Percentiles rank a stretch among this genome's conserved stretches.
Evolutionary conservation across 2,113 vertebrate genomes (phyloP).

Genomic region (Prochilodus magdalenae): DNA sequence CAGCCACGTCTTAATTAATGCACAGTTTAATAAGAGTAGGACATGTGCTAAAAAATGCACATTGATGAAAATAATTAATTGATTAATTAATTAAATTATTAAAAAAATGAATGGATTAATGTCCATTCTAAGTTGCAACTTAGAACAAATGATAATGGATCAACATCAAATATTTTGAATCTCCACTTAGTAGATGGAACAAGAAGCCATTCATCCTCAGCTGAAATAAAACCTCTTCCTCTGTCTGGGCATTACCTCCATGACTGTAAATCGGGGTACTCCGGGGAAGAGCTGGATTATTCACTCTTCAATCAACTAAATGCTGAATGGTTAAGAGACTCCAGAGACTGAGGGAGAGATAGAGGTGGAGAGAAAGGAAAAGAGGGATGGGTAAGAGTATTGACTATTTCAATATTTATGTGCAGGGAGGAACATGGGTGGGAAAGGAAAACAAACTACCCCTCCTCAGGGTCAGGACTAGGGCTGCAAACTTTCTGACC

Average conservation of each 20-base stretch:
- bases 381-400: constrained; percentile 47
- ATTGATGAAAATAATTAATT: neutral
- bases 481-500: constrained; percentile 33
- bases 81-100: too few relatives aligned
- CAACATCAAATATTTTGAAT: neutral
- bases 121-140: neutral
- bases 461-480: constrained; percentile 19
- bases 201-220: constrained; percentile 59
- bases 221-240: constrained; percentile 50
- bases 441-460: constrained; percentile 38
- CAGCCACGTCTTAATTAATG: neutral
- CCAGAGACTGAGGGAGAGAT: constrained; percentile 45
- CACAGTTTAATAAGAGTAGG: neutral
- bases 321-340: constrained; percentile 55
- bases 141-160: neutral
- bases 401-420: constrained; percentile 68
- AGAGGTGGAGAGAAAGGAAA: constrained; percentile 4
- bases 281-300: constrained; percentile 54
- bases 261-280: constrained; percentile 30
- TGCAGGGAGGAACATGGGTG: constrained; percentile 46
- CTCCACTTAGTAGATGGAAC: constrained; percentile 49
- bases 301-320: constrained; percentile 70
- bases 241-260: constrained; percentile 22
- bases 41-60: neutral
- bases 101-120: too few relatives aligned